A percentile compares a stretch with the other conserved stretches of the same genome.
phyloP scores from a whole-genome alignment of 2,888 invertebrate genomes.

The Melinaea marsaeus region DNA sequence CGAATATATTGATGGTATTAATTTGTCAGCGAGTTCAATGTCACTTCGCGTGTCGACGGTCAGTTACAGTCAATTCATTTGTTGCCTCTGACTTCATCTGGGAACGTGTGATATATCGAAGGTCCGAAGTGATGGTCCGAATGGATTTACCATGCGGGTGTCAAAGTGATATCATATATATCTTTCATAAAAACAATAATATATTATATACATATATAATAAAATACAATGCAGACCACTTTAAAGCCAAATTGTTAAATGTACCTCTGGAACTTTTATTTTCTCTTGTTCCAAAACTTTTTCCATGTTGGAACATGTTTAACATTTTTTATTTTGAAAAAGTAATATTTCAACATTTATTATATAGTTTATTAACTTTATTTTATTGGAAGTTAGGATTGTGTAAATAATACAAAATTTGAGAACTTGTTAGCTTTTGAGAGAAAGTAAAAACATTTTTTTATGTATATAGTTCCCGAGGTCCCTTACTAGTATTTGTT shows the following conservation, averaged over 20 bases:
- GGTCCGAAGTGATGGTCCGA: conserved; percentile 16
- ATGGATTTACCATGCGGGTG: conserved; percentile 26
- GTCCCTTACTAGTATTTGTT: no score
- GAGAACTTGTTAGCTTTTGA: no score
- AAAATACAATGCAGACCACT: not conserved
- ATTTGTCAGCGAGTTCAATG: conserved; percentile 5
- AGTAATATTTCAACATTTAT: not conserved
- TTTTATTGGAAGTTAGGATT: no score
- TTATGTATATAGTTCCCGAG: no score
- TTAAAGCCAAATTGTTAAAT: conserved; percentile 22
- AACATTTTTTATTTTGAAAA: conserved; percentile 10
- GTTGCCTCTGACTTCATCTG: conserved; percentile 39
- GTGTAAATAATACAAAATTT: no score
- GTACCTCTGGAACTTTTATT: conserved; percentile 13
- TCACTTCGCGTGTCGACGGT: conserved; percentile 34
- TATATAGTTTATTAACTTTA: no score
- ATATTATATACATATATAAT: not conserved
- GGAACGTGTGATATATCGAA: conserved; percentile 33
- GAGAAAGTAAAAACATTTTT: no score
- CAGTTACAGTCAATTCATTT: conserved; percentile 38
- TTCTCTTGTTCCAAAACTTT: conserved; percentile 6
- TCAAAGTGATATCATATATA: not conserved
- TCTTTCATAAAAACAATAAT: no score
- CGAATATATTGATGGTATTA: not conserved
- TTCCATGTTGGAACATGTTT: conserved; percentile 20